These are phyloP conservation scores for Todus mexicanus DNA, from an alignment of 2,797 vertebrate genomes.

Conservation along the genomic window DNA sequence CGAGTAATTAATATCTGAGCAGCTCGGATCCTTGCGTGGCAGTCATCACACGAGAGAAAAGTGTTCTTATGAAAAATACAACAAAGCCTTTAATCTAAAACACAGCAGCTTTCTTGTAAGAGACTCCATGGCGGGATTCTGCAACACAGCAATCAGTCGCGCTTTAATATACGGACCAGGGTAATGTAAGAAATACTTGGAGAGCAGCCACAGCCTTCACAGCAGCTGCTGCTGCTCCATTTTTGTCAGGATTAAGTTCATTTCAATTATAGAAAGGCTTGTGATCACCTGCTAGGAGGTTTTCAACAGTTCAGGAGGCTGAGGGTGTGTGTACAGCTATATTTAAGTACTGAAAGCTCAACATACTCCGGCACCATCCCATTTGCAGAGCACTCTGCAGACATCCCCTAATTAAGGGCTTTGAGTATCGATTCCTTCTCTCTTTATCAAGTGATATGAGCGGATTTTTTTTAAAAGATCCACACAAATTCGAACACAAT, in stretches of 20 bases:
- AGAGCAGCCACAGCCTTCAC: conserved; percentile 43
- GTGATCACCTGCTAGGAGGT: conserved; percentile 50
- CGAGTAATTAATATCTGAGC: conserved; percentile 18
- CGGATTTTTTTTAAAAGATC: background rate
- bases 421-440: background rate
- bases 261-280: conserved; percentile 62
- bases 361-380: background rate
- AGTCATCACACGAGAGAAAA: background rate
- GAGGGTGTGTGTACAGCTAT: conserved; percentile 2
- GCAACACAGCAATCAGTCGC: background rate
- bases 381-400: background rate
- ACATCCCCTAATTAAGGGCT: background rate
- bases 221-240: conserved; percentile 45
- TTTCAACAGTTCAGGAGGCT: background rate
- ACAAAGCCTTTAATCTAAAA: conserved; percentile 35
- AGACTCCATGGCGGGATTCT: conserved; percentile 30
- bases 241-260: conserved; percentile 44
- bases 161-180: conserved; percentile 6
- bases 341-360: background rate
- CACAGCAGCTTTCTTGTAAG: background rate
- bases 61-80: conserved; percentile 33
- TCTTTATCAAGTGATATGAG: background rate
- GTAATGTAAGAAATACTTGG: conserved; percentile 51
- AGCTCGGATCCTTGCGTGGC: background rate
- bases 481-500: background rate